phyloP scores from a whole-genome alignment of 2,113 vertebrate species.

The Otis tarda region DNA sequence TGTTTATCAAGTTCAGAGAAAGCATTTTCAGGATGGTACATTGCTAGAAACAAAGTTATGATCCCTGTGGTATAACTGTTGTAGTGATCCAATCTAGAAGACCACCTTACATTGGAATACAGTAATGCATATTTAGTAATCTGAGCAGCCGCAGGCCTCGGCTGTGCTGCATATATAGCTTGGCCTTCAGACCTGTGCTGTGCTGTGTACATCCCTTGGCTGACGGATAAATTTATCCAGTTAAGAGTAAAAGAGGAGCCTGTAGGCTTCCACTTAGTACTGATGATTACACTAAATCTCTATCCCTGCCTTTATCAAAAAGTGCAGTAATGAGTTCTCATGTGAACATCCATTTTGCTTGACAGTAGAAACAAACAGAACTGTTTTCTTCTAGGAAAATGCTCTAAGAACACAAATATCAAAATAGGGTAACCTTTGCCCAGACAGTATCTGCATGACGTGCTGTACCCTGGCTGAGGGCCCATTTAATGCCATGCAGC shows the following conservation, averaged over 20 bases:
- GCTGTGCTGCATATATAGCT: not conserved
- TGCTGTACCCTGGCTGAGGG: not conserved
- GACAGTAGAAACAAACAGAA: not conserved
- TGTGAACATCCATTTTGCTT: not conserved
- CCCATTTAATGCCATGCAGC: not conserved
- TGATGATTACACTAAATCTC: no score
- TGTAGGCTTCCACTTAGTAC: not conserved
- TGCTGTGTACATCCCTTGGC: not conserved
- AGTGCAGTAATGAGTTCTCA: not conserved
- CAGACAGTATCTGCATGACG: not conserved
- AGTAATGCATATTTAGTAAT: no score
- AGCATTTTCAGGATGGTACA: not conserved
- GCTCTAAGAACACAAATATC: not conserved
- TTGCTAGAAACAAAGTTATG: not conserved
- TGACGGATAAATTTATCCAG: not conserved
- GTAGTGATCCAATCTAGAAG: not conserved
- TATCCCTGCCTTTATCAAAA: not conserved
- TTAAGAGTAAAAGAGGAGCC: not conserved
- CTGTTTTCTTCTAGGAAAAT: not conserved
- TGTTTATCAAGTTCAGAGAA: not conserved
- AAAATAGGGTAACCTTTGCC: not conserved
- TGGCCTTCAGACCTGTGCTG: not conserved
- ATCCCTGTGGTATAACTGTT: not conserved
- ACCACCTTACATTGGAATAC: not conserved
- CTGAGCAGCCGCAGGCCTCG: not conserved